phyloP scores from a whole-genome alignment of 2,797 vertebrate species.

The Rhinatrema bivittatum region DNA sequence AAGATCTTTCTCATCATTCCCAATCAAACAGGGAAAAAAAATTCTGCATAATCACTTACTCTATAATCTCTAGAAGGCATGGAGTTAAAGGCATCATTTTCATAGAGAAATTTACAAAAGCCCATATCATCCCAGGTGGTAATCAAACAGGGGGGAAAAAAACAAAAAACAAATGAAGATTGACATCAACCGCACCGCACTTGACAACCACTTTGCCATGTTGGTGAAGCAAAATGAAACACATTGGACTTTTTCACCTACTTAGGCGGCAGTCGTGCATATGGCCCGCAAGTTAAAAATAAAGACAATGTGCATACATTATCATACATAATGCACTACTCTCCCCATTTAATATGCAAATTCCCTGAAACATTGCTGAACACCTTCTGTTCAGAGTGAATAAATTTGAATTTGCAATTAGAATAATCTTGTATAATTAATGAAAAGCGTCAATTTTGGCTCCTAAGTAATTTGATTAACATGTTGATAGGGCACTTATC shows the following conservation, averaged over 20 bases:
- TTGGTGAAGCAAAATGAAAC: conserved; percentile 35
- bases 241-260: conserved; percentile 66
- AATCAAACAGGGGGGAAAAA: too few species aligned
- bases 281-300: conserved; percentile 86
- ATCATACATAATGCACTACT: conserved; percentile 78
- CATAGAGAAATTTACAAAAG: too few species aligned
- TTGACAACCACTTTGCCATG: background rate
- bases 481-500: conserved; percentile 87
- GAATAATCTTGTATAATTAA: conserved; percentile 97
- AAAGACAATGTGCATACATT: conserved; percentile 88
- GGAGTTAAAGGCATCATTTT: too few species aligned
- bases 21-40: too few species aligned
- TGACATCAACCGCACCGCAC: too few species aligned
- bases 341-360: conserved; percentile 96
- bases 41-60: too few species aligned
- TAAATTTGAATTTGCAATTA: conserved; percentile 96
- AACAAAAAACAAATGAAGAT: too few species aligned
- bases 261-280: conserved; percentile 68
- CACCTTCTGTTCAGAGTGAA: conserved; percentile 91
- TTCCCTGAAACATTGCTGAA: conserved; percentile 86
- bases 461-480: conserved; percentile 93
- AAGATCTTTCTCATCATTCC: too few species aligned
- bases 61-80: too few species aligned
- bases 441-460: conserved; percentile 92
- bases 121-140: too few species aligned